These are phyloP conservation scores for Cataglyphis altisquamis DNA, from an alignment of 2,888 invertebrate genomes.

Conservation along the genomic window DNA sequence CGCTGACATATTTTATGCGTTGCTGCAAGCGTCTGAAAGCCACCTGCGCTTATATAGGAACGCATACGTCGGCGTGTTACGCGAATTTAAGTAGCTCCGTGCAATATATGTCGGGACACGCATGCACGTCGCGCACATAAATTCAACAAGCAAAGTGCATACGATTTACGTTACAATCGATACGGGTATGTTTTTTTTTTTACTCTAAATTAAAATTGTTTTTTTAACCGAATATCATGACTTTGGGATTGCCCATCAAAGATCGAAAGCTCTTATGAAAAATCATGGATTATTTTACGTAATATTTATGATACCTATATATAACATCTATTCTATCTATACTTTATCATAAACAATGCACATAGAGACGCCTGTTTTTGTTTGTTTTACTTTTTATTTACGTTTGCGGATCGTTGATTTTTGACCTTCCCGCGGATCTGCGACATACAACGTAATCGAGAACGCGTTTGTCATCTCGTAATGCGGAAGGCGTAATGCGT, in stretches of 20 bases:
- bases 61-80: conserved; percentile 78
- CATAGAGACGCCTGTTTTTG: background rate
- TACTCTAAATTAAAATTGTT: background rate
- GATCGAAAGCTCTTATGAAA: background rate
- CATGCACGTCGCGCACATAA: background rate
- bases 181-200: background rate
- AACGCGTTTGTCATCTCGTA: background rate
- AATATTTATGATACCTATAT: background rate
- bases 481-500: conserved; percentile 39
- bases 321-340: background rate
- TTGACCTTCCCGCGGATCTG: background rate
- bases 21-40: conserved; percentile 64
- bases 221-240: background rate
- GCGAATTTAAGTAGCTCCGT: conserved; percentile 78
- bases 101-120: conserved; percentile 20
- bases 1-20: conserved; percentile 68
- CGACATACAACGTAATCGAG: too few relatives aligned
- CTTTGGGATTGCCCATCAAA: background rate
- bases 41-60: conserved; percentile 75
- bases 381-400: background rate
- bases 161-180: background rate
- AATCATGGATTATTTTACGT: background rate
- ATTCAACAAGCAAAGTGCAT: conserved; percentile 10
- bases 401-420: background rate
- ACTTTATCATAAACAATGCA: background rate